Evolutionary conservation across 2,113 vertebrate genomes (phyloP), one percentile per base, ranked within the genome.

Genomic region (Grammomys surdaster): DNA sequence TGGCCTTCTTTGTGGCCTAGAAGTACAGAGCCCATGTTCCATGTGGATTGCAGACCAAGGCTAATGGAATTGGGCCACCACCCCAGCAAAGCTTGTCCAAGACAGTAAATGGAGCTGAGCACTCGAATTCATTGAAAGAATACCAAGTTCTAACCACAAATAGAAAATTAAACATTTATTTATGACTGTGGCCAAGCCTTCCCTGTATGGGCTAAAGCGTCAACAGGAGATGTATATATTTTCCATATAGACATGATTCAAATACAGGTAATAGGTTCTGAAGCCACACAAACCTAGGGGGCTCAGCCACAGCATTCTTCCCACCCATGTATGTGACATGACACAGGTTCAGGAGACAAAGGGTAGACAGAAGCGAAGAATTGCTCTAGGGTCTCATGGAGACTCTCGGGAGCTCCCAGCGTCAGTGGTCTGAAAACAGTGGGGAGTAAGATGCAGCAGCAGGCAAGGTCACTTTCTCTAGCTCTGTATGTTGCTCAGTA

Each of bases 371-470:
- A 95, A 48, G 78, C 13, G 56, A 72, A 63, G 51, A 22, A 6
- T 65, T 58, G 19, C 26, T n/a, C 33, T 56, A 3, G 20, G 19
- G 58, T n/a, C 60, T 65, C 48, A 13, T 0, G 1, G 51, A 95
- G 58, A 48, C 7, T 12, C 60, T 6, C 14, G 16, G 17, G 22
- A 11, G 76, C 10, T 19, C 0, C 1, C 5, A 11, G n/a, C 14
- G 8, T 81, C 40, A 48, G 51, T 6, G 10, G 24, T 86, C 65
- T 69, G 6, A 65, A 65, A 88, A 56, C 7, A 14, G 31, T 0
- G 1, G 56, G 40, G 3, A 67, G 4, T 7, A 56, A 56, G 51
- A 26, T 0, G 36, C 60, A 22, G 54, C 26, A 84, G 10, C 3
- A 13, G 26, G 4, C 5, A 1, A 69, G 17, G 16, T n/a, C 60